Base-by-base conservation (phyloP, 2,888 invertebrate species). In the Scelioninae gen. 2 region DNA sequence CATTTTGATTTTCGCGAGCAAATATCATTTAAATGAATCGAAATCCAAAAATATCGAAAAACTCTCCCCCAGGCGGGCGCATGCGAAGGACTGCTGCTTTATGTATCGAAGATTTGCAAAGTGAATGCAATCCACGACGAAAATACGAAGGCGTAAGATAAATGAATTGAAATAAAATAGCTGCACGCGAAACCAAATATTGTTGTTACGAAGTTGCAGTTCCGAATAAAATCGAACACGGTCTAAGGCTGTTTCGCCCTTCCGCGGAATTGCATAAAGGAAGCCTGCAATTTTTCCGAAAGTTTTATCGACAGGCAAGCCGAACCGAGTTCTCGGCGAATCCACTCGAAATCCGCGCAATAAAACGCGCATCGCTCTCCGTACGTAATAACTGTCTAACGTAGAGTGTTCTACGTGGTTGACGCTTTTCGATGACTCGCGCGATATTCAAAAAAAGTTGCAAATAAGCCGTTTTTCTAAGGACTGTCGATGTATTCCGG, bases 391-490 rank as follows among this genome's bases (percentile, higher is more conserved):
- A 22, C 55, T 28, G 37, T 52, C 52, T n/a, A n/a, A n/a, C n/a
- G n/a, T n/a, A 9, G 35, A 64, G 41, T 37, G 9, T 13, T 19
- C 60, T 35, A 18, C n/a, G n/a, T 25, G 50, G 58, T 41, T 43
- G 52, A 33, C 45, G 45, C 57, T 78, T 74, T 70, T 64, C 71
- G 77, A 76, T 78, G 77, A 78, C 75, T 75, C 72, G 52, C 33
- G 33, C 70, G 74, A 74, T 77, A 77, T 77, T 77, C 74, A 68
- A 70, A 77, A 76, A 71, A 73, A 72, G 61, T 68, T 73, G 61
- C 68, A 69, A 73, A 74, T 73, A 71, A 78, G 73, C 75, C 72
- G 68, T 76, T 76, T 73, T 73, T 41, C 57, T 70, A 58, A 64
- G 46, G 76, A 67, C 72, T 60, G 65, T 31, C 71, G 52, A 37